Evolutionary conservation across 2,888 invertebrate species (phyloP), one percentile per base, ranked within the genome.

Genomic region (Ochropleura leucogaster): DNA sequence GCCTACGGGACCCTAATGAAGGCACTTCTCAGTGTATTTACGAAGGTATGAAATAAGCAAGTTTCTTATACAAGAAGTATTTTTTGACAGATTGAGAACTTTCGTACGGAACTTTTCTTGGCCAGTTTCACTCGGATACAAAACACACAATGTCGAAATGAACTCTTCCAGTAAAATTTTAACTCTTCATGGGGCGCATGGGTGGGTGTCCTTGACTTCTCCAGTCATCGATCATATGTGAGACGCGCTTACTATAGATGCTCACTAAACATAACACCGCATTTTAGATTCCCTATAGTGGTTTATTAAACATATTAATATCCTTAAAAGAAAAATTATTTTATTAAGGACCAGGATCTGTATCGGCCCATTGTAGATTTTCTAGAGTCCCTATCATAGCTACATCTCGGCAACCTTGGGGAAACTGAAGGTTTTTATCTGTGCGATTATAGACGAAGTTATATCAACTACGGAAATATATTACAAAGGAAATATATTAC

Each of bases 141-240:
- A 18, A 63, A 74, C 7, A 40, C 9, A 4, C 14, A 59, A 30
- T n/a, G 18, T 60, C 53, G 30, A 12, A 64, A 57, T 16, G 55
- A 63, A 14, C 87, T 73, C 72, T 77, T 87, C 87, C 57, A 86
- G 86, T 68, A n/a, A 12, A 64, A 12, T n/a, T 80, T 77, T 86
- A 83, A 57, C 68, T 89, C 88, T 68, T 57, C 65, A 78, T 62
- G 63, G 74, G 73, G 83, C 87, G 88, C 88, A 90, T 90, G 90
- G 87, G 87, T 92, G 91, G 91, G 90, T 92, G 92, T 92, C 93
- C 93, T 92, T 93, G 91, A 86, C 85, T 86, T 68, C 80, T 84
- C 85, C 83, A 90, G 85, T 85, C 90, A 93, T 93, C 93, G 89
- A 93, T 93, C 93, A 93, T 91, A 80, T 84, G 85, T 63, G 75